phyloP scores from a whole-genome alignment of 1,140 invertebrate species.

The Drosophila quadrilineata region DNA sequence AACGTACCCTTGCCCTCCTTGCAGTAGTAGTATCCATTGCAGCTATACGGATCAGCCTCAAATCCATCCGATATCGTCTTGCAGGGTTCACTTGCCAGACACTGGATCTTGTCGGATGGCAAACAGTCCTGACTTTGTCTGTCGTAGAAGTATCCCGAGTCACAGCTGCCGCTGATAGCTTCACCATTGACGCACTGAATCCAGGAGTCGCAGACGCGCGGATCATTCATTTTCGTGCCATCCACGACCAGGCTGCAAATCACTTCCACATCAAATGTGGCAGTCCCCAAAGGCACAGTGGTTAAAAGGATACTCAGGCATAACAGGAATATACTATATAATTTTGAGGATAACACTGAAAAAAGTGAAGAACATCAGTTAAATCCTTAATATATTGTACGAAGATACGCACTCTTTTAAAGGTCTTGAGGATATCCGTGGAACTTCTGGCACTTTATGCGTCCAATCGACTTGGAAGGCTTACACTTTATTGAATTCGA shows the following conservation, averaged over 20 bases:
- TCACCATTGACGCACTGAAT: slow-evolving; percentile 52
- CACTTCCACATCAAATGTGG: slow-evolving; percentile 44
- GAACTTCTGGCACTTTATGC: too few relatives aligned
- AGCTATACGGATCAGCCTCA: slow-evolving; percentile 57
- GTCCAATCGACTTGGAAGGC: too few relatives aligned
- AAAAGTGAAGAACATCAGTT: too few relatives aligned
- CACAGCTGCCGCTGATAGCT: slow-evolving; percentile 49
- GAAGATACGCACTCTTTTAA: too few relatives aligned
- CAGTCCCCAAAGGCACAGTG: not conserved
- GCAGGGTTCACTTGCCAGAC: slow-evolving; percentile 65
- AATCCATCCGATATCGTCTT: slow-evolving; percentile 47
- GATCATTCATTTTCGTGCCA: slow-evolving; percentile 65
- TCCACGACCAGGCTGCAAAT: slow-evolving; percentile 50
- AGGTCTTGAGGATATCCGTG: too few relatives aligned
- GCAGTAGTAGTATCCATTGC: slow-evolving; percentile 71
- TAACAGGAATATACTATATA: not conserved
- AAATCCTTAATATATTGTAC: too few relatives aligned
- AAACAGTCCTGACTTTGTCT: slow-evolving; percentile 48
- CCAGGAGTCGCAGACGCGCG: slow-evolving; percentile 57
- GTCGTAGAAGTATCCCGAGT: slow-evolving; percentile 47
- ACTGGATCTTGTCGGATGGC: slow-evolving; percentile 33
- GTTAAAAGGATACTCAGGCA: not conserved
- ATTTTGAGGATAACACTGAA: too few relatives aligned
- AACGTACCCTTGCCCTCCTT: slow-evolving; percentile 30
- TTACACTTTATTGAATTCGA: too few relatives aligned